These are phyloP conservation scores for Taurulus bubalis DNA, from an alignment of 2,113 vertebrate species.

Conservation along the genomic window DNA sequence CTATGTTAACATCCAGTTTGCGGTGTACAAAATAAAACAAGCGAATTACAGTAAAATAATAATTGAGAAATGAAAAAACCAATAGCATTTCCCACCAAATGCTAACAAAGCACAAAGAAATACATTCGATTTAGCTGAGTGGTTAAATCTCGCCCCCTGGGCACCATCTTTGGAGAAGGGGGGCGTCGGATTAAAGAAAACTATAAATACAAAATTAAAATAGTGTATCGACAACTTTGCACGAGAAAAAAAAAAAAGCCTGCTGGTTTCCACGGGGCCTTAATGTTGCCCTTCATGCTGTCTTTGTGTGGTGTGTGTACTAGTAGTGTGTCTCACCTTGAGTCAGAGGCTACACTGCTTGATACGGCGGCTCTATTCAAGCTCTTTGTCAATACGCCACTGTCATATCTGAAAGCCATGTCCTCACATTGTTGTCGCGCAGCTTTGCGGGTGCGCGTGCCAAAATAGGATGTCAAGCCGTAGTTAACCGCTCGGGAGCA, in stretches of 20 bases:
- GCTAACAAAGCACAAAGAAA: slow-evolving; percentile 53
- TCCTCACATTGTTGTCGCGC: not conserved
- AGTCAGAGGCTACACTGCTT: not conserved
- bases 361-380: not conserved
- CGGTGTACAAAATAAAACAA: slow-evolving; percentile 52
- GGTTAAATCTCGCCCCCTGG: slow-evolving; percentile 53
- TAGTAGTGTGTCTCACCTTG: slow-evolving; percentile 1
- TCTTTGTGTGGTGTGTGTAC: slow-evolving; percentile 21
- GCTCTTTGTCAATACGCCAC: slow-evolving; percentile 1
- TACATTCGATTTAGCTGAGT: slow-evolving; percentile 56
- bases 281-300: slow-evolving; percentile 3
- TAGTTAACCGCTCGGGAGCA: not conserved
- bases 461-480: slow-evolving; percentile 28
- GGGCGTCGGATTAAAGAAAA: slow-evolving; percentile 47
- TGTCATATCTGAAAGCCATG: slow-evolving; percentile 25
- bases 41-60: slow-evolving; percentile 52
- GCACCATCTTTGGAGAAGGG: slow-evolving; percentile 39
- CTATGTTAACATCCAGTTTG: slow-evolving; percentile 64
- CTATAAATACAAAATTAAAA: slow-evolving; percentile 28
- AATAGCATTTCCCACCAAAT: slow-evolving; percentile 47
- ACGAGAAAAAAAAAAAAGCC: slow-evolving; percentile 10
- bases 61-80: slow-evolving; percentile 58
- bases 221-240: slow-evolving; percentile 14
- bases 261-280: not conserved
- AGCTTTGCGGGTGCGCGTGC: slow-evolving; percentile 5